Conservation (phyloP, 2,113 vertebrate species). For the Andinoacara biseriatus region DNA sequence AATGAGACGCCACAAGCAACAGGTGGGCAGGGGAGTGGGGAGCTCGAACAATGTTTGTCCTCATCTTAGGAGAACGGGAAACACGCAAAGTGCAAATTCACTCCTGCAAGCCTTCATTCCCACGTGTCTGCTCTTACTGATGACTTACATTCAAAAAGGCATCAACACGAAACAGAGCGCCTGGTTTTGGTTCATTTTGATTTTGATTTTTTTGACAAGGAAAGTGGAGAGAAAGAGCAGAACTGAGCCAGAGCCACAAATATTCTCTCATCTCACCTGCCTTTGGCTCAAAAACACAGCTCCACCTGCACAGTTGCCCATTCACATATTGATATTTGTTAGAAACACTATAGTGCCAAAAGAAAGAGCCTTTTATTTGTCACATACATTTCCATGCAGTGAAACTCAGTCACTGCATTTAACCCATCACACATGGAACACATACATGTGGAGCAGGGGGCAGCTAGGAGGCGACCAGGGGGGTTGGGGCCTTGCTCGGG, state of each 20-base stretch:
- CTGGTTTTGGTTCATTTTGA: not conserved
- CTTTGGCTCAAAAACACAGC: not conserved
- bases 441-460: too few species aligned
- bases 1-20: constrained; percentile 35
- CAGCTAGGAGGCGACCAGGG: too few species aligned
- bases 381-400: too few species aligned
- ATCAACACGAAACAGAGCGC: not conserved
- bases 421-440: too few species aligned
- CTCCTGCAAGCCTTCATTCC: not conserved
- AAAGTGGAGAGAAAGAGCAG: not conserved
- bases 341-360: too few species aligned
- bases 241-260: not conserved
- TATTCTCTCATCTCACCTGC: too few species aligned
- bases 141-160: not conserved
- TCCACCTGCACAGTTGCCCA: too few species aligned
- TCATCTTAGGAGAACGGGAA: not conserved
- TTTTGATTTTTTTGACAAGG: not conserved
- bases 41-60: constrained; percentile 6
- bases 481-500: too few species aligned
- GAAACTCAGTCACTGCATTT: too few species aligned
- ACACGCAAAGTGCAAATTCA: not conserved
- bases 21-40: constrained; percentile 49
- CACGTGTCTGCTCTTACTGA: constrained; percentile 21
- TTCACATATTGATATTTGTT: too few species aligned
- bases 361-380: too few species aligned